A percentile compares a stretch with the other conserved stretches of the same genome.
Conservation (phyloP, 2,113 vertebrate genomes). For the Myodes glareolus region DNA sequence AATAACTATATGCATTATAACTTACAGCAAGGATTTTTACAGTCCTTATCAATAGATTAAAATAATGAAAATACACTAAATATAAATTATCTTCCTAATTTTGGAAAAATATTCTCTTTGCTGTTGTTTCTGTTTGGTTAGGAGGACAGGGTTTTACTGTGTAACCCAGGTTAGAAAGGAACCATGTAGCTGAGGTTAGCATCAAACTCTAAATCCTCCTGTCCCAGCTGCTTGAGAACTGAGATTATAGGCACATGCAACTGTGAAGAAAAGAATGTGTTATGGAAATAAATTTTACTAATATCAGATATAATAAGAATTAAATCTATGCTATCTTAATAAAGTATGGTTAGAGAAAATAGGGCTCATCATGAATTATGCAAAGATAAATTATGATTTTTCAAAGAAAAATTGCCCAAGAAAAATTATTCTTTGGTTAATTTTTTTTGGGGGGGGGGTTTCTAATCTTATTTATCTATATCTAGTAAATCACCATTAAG, state of each 20-base stretch:
- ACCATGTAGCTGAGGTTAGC: background rate
- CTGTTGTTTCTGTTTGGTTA: background rate
- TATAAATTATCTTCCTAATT: conserved; percentile 45
- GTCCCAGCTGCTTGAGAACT: background rate
- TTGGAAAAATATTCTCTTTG: conserved; percentile 46
- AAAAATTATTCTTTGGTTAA: background rate
- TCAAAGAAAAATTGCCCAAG: background rate
- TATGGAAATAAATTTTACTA: conserved; percentile 53
- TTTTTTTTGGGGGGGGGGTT: background rate
- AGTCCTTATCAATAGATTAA: conserved; percentile 36
- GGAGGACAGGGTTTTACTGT: background rate
- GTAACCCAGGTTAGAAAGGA: background rate
- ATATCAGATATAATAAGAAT: background rate
- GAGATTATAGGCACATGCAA: background rate
- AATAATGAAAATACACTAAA: conserved; percentile 31
- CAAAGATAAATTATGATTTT: background rate
- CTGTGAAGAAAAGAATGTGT: conserved; percentile 30
- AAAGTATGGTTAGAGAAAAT: background rate
- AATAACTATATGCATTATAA: conserved; percentile 38
- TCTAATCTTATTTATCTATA: background rate
- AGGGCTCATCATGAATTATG: conserved; percentile 5
- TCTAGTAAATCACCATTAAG: conserved; percentile 3
- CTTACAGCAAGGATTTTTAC: conserved; percentile 47
- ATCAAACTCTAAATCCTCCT: background rate
- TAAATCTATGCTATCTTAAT: background rate